Evolutionary conservation across 2,888 invertebrate genomes (phyloP).

Genomic region (Bhutanitis thaidina): DNA sequence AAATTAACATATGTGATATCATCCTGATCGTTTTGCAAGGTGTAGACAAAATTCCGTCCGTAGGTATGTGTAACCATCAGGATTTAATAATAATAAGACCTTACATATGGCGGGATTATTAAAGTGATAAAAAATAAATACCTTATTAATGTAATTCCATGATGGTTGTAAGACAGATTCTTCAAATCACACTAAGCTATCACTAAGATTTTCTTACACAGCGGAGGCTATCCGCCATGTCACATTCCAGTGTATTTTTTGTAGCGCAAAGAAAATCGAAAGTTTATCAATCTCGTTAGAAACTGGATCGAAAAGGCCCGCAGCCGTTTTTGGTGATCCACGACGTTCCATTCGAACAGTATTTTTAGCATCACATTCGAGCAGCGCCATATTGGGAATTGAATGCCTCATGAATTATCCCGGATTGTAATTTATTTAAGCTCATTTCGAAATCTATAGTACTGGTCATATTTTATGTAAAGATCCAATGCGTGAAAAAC

Average conservation of each 20-base stretch:
- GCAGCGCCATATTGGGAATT: slow-evolving; percentile 60
- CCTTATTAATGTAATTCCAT: too few species aligned
- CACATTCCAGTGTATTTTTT: not conserved
- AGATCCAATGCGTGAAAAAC: not conserved
- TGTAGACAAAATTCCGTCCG: too few species aligned
- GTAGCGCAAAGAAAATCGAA: slow-evolving; percentile 7
- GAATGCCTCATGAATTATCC: slow-evolving; percentile 76
- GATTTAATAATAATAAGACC: too few species aligned
- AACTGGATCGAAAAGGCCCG: slow-evolving; percentile 53
- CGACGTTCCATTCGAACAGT: slow-evolving; percentile 33
- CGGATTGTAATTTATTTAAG: slow-evolving; percentile 42
- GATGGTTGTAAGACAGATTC: too few species aligned
- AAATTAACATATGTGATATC: too few species aligned
- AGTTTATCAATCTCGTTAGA: slow-evolving; percentile 38
- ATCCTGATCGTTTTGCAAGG: too few species aligned
- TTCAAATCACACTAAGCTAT: too few species aligned
- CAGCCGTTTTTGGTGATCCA: slow-evolving; percentile 50
- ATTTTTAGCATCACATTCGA: slow-evolving; percentile 71
- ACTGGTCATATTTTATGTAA: not conserved
- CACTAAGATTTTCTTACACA: too few species aligned
- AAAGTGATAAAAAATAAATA: too few species aligned
- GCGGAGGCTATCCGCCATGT: too few species aligned
- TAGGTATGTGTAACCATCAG: too few species aligned
- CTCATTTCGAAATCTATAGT: slow-evolving; percentile 17
- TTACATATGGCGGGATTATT: too few species aligned